Percentiles rank a stretch among this genome's conserved stretches.
These are phyloP conservation scores for Helogale parvula DNA, from an alignment of 2,113 vertebrate genomes.

Conservation along the genomic window DNA sequence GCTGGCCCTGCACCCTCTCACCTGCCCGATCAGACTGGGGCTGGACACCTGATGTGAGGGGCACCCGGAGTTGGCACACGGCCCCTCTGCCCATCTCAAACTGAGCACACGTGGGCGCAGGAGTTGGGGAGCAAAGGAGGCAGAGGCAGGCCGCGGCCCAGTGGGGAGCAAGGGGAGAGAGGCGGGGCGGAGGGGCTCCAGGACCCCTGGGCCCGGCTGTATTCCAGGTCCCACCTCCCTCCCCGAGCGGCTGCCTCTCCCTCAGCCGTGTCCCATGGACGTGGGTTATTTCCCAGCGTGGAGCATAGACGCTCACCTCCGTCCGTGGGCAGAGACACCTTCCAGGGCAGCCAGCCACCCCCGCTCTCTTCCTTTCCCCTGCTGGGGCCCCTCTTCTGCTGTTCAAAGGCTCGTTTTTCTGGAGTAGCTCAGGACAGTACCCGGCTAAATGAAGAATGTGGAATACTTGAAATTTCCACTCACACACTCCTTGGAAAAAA, in stretches of 20 bases:
- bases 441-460: slow-evolving; percentile 17
- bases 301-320: not conserved
- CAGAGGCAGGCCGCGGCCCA: not conserved
- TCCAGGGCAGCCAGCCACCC: rapidly evolving
- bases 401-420: not conserved
- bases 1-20: rapidly evolving
- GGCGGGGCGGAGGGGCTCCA: rapidly evolving
- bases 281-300: not conserved
- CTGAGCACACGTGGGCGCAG: rapidly evolving
- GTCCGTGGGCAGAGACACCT: rapidly evolving
- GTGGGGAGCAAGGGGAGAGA: rapidly evolving
- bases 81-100: not conserved
- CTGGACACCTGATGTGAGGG: rapidly evolving
- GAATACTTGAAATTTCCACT: slow-evolving; percentile 68
- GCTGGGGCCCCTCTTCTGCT: not conserved
- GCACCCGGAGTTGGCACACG: too few relatives aligned
- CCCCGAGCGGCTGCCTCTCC: not conserved
- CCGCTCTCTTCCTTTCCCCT: not conserved
- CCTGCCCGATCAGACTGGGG: rapidly evolving
- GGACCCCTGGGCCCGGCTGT: not conserved
- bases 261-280: rapidly evolving
- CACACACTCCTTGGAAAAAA: slow-evolving; percentile 68
- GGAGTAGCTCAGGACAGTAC: not conserved
- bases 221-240: too few relatives aligned
- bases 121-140: not conserved